Base-by-base conservation (phyloP, 2,888 invertebrate species). In the Cryptops parisi region DNA sequence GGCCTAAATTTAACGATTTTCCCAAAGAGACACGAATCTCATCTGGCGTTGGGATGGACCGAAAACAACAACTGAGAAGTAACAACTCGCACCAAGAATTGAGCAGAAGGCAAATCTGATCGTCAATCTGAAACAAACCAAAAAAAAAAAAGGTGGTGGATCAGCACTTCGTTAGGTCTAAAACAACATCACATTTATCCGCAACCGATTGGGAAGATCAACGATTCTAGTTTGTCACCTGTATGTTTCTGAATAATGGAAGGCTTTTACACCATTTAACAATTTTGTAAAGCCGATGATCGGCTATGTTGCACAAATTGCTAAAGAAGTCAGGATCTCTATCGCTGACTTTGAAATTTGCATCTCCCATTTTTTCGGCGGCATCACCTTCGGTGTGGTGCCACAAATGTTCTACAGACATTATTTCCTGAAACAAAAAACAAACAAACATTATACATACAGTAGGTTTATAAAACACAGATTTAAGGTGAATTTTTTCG, bases 231-330 rank as follows among this genome's bases (percentile, higher is more conserved):
- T 19, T 62, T 22, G 78, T 76, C 64, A 89, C 89, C 64, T 90
- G 88, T 63, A 96, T 93, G 71, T 91, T 89, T 68, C 93, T 90
- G 69, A 96, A 96, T 24, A 96, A 78, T 17, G 96, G 94, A 68
- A 96, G 73, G 69, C 91, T 93, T 70, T 96, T 89, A 74, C 94
- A 94, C 96, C 96, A 96, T 68, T 94, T 91, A 58, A 96, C 96
- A 62, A 96, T 91, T 74, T 94, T 91, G 69, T 94, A 96, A 19
- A 96, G 78, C 47, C 94, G 76, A 69, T 93, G 88, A 70, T 96
- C 96, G 45, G 94, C 94, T 57, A 91, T 90, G 67, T 87, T 86
- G 74, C 89, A 90, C 64, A 91, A 76, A 70, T 87, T 88, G 1
- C 87, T 86, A 51, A 90, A 76, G 68, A 86, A 82, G 72, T 89